Evolutionary conservation across 2,888 invertebrate species (phyloP).

Genomic region (Drosophila longiperda): DNA sequence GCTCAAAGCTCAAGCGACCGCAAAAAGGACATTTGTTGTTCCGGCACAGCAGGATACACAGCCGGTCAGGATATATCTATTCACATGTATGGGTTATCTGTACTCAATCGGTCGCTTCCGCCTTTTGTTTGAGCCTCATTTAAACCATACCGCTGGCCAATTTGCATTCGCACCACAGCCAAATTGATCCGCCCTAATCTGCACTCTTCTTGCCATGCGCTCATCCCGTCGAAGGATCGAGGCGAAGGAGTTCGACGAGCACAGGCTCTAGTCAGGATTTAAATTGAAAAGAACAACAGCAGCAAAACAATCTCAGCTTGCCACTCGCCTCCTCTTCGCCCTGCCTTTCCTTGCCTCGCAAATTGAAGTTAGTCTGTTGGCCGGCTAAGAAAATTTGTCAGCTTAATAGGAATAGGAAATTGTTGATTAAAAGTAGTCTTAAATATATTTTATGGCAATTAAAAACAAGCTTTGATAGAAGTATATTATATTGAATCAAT

Average conservation of each 20-base stretch:
- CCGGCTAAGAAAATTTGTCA: constrained; percentile 5
- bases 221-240: constrained; percentile 6
- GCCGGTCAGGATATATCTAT: constrained; percentile 1
- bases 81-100: background rate
- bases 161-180: constrained; percentile 83
- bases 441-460: background rate
- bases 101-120: constrained; percentile 51
- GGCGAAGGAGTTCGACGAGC: constrained; percentile 19
- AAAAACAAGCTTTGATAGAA: background rate
- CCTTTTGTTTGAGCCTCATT: constrained; percentile 75
- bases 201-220: background rate
- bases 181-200: constrained; percentile 83
- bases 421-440: background rate
- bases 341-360: constrained; percentile 33
- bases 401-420: background rate
- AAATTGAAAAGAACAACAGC: constrained; percentile 61
- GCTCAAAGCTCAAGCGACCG: constrained; percentile 39
- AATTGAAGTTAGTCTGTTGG: constrained; percentile 60
- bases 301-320: constrained; percentile 31
- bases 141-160: constrained; percentile 79
- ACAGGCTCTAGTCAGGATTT: constrained; percentile 46
- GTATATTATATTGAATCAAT: background rate
- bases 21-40: constrained; percentile 69
- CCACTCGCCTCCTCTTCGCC: constrained; percentile 35
- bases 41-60: constrained; percentile 66